Conservation (phyloP, 2,797 vertebrate species). For the Choloepus didactylus region DNA sequence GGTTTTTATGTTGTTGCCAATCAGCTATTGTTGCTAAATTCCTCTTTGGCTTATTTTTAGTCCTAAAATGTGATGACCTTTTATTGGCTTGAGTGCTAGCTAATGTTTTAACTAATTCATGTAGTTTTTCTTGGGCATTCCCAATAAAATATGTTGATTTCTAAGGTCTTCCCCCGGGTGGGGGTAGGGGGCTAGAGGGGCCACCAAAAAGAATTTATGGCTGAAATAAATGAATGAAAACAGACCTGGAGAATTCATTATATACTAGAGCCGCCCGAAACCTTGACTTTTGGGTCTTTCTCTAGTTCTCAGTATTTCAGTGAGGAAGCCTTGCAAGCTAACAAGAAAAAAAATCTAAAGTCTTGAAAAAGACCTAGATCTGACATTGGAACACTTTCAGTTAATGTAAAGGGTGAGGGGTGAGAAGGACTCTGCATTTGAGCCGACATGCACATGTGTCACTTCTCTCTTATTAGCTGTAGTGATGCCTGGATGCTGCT, state of each 20-base stretch:
- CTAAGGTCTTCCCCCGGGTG: background rate
- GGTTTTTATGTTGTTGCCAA: constrained; percentile 76
- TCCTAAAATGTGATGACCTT: constrained; percentile 72
- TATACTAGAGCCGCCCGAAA: background rate
- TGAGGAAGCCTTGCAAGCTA: background rate
- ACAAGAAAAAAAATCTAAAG: background rate
- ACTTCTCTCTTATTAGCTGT: background rate
- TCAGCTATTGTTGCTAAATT: constrained; percentile 73
- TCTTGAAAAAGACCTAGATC: constrained; percentile 19
- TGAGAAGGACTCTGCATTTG: background rate
- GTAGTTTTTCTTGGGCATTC: background rate
- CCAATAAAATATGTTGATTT: constrained; percentile 69
- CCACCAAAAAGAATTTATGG: background rate
- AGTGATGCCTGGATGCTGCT: background rate
- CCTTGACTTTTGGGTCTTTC: background rate
- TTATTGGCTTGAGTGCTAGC: constrained; percentile 62
- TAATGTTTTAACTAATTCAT: constrained; percentile 45
- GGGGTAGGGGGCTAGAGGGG: too few species aligned
- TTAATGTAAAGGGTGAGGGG: background rate
- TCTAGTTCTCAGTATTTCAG: background rate
- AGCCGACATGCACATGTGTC: background rate
- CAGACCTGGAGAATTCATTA: background rate
- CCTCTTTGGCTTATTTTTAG: constrained; percentile 73
- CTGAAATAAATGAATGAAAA: constrained; percentile 31
- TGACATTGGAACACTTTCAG: background rate